Evolutionary conservation across 1,140 invertebrate genomes (phyloP).

Genomic region (Pseudomyrmex cubaensis): DNA sequence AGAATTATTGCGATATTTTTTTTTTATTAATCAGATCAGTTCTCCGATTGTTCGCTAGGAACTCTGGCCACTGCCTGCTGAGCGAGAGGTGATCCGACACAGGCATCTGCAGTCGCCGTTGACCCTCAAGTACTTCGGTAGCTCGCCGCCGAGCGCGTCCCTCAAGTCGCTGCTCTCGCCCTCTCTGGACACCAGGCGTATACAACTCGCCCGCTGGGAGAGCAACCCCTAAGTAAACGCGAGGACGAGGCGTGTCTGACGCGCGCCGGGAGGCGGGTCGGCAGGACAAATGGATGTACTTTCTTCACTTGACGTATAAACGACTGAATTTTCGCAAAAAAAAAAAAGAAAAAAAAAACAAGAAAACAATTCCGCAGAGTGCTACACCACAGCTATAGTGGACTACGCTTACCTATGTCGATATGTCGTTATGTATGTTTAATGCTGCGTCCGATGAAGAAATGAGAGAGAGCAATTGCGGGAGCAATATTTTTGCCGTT

Average conservation of each 20-base stretch:
- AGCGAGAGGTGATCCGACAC: constrained; percentile 89
- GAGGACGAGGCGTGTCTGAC: background rate
- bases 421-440: constrained; percentile 80
- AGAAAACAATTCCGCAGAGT: constrained; percentile 71
- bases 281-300: constrained; percentile 32
- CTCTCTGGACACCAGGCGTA: constrained; percentile 84
- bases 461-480: constrained; percentile 35
- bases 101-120: constrained; percentile 88
- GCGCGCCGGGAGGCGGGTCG: background rate
- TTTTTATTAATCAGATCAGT: constrained; percentile 48
- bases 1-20: no score
- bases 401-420: constrained; percentile 81
- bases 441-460: constrained; percentile 73
- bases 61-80: constrained; percentile 87
- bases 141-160: constrained; percentile 85
- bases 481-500: constrained; percentile 1
- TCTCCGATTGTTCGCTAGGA: constrained; percentile 82
- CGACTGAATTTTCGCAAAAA: constrained; percentile 65
- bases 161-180: constrained; percentile 87
- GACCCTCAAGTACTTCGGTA: constrained; percentile 86
- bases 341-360: no score
- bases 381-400: constrained; percentile 74
- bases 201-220: constrained; percentile 84
- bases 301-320: constrained; percentile 57
- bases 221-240: constrained; percentile 78